Conservation (phyloP, 2,113 vertebrate genomes). For the Ploceus nigricollis region DNA sequence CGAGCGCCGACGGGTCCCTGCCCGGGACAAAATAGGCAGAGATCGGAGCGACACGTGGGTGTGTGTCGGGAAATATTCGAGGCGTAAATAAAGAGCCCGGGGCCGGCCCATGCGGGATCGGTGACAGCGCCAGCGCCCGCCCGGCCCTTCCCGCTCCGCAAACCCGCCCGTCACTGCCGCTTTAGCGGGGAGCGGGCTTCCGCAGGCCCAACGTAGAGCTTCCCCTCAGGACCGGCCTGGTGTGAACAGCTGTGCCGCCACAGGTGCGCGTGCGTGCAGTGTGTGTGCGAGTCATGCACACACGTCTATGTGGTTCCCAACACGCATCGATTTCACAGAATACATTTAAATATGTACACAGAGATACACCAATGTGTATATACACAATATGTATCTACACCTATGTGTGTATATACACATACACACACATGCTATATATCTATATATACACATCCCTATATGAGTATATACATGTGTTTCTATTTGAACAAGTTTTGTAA, state of each 20-base stretch:
- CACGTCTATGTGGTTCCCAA: fast-evolving
- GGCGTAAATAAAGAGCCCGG: fast-evolving
- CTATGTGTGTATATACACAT: neutral
- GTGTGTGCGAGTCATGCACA: fast-evolving
- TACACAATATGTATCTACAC: too few relatives aligned
- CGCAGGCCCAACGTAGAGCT: fast-evolving
- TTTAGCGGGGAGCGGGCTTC: neutral
- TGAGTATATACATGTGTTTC: neutral
- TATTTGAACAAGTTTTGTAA: neutral
- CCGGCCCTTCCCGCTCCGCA: neutral
- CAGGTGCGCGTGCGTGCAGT: fast-evolving
- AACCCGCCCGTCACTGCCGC: neutral
- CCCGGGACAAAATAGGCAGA: neutral
- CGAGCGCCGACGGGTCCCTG: neutral
- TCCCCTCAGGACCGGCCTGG: neutral
- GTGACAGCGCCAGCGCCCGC: neutral
- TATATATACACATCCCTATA: fast-evolving
- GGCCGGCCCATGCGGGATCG: fast-evolving
- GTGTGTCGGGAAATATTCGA: fast-evolving
- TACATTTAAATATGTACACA: fast-evolving
- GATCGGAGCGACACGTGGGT: neutral
- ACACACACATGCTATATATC: too few relatives aligned
- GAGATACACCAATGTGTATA: neutral
- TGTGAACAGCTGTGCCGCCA: fast-evolving
- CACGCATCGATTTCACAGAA: neutral